Percentiles rank a stretch among this genome's conserved stretches.
Evolutionary conservation across 2,797 vertebrate genomes (phyloP).

Genomic region (Alouatta caraya): DNA sequence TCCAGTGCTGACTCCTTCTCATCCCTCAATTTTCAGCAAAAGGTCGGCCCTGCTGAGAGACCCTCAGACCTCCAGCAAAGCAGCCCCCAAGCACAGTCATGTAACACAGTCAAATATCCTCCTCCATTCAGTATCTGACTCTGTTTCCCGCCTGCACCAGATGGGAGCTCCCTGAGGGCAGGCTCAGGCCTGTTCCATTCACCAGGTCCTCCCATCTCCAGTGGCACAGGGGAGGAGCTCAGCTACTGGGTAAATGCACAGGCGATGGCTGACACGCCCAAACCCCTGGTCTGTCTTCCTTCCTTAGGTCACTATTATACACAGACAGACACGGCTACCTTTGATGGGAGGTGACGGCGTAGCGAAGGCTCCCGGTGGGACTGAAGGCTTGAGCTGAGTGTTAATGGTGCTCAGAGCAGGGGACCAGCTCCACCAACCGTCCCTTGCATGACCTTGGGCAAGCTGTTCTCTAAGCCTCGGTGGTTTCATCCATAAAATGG

Average conservation of each 20-base stretch:
- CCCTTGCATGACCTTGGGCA: rapidly evolving
- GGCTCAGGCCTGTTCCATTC: no score
- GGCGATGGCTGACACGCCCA: rapidly evolving
- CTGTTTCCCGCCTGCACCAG: rapidly evolving
- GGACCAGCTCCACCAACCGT: not conserved
- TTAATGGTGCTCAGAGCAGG: not conserved
- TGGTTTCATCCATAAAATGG: not conserved
- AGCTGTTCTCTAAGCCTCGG: not conserved
- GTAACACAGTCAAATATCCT: not conserved
- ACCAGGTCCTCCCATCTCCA: not conserved
- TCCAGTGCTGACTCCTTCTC: not conserved
- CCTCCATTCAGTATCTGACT: not conserved
- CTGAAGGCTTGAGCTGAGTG: not conserved
- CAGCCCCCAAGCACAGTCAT: not conserved
- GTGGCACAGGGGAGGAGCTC: not conserved
- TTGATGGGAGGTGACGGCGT: rapidly evolving
- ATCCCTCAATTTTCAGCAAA: not conserved
- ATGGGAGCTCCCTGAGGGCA: not conserved
- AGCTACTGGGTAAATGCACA: rapidly evolving
- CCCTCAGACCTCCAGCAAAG: not conserved
- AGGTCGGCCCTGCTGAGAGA: no score
- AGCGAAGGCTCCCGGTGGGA: not conserved
- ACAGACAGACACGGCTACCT: rapidly evolving
- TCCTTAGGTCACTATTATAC: not conserved
- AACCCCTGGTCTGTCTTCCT: not conserved